Evolutionary conservation across 2,888 invertebrate genomes (phyloP).

Genomic region (Chrysotoxum bicinctum): DNA sequence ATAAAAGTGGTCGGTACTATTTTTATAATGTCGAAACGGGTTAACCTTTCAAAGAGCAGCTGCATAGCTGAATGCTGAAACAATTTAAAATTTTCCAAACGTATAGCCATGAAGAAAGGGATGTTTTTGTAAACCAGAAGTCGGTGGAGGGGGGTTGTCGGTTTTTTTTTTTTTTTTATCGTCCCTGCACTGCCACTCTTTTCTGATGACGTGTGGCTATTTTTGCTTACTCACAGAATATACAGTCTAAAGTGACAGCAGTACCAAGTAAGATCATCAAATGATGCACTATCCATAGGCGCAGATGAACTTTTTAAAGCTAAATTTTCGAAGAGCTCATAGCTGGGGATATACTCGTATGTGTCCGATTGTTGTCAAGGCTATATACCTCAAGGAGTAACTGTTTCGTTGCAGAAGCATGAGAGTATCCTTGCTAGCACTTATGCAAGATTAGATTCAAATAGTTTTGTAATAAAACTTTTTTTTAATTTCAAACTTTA

Average conservation of each 20-base stretch:
- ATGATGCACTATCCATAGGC: constrained; percentile 5
- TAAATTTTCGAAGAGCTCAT: too few relatives aligned
- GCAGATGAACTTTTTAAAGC: too few relatives aligned
- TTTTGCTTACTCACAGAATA: constrained; percentile 23
- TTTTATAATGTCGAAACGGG: constrained; percentile 41
- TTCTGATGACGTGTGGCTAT: constrained; percentile 29
- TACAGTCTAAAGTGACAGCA: constrained; percentile 52
- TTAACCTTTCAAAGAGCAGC: constrained; percentile 42
- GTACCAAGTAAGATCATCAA: constrained; percentile 62
- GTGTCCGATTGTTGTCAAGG: too few relatives aligned
- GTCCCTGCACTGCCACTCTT: not conserved
- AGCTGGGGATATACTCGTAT: too few relatives aligned
- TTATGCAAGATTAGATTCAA: too few relatives aligned
- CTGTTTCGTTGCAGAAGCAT: too few relatives aligned
- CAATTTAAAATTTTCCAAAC: constrained; percentile 68
- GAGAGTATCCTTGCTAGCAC: too few relatives aligned
- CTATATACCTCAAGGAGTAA: too few relatives aligned
- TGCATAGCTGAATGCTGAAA: constrained; percentile 57
- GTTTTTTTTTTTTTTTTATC: not conserved
- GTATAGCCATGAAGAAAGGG: constrained; percentile 53
- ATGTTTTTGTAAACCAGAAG: constrained; percentile 26
- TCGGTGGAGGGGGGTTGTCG: not conserved
- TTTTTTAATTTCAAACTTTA: too few relatives aligned
- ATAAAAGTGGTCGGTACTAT: not conserved
- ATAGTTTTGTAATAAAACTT: too few relatives aligned